These are phyloP conservation scores for Palythoa grandis DNA, from an alignment of 92 coral and sea anemone genomes.

Conservation along the genomic window DNA sequence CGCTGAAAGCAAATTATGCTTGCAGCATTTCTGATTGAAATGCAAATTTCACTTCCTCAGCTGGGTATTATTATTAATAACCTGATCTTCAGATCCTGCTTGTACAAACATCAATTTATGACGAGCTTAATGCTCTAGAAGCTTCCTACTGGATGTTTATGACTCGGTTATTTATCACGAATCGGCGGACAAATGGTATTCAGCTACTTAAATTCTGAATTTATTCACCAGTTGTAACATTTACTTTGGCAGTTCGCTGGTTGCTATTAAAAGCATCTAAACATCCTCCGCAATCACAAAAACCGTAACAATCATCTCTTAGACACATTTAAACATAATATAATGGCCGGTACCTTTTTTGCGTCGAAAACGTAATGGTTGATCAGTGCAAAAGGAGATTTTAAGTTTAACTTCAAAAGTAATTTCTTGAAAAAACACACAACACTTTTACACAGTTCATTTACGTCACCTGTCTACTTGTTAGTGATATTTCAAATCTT, in stretches of 20 bases:
- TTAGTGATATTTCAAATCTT: not conserved
- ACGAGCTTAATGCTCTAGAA: conserved; percentile 13
- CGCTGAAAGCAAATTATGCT: conserved; percentile 39
- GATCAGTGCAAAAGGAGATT: not conserved
- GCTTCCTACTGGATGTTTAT: not conserved
- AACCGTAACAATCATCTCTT: not conserved
- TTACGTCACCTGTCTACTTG: not conserved
- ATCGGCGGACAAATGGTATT: not conserved
- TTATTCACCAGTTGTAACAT: not conserved
- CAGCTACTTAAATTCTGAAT: not conserved
- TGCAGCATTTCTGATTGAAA: conserved; percentile 32
- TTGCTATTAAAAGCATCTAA: not conserved
- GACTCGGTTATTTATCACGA: not conserved
- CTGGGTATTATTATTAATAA: conserved; percentile 29
- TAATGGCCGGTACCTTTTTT: not conserved
- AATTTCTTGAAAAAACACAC: conserved; percentile 1
- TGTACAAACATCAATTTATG: conserved; percentile 44
- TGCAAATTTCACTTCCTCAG: conserved; percentile 45
- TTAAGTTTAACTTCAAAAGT: not conserved
- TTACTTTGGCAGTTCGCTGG: not conserved
- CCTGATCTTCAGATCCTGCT: conserved; percentile 37
- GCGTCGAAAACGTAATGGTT: not conserved
- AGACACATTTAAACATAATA: not conserved
- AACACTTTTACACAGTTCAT: not conserved
- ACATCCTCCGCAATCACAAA: conserved; percentile 3